Percentiles rank a stretch among this genome's conserved stretches.
These are phyloP conservation scores for Phengaris alcon DNA, from an alignment of 2,888 invertebrate species.

Conservation along the genomic window DNA sequence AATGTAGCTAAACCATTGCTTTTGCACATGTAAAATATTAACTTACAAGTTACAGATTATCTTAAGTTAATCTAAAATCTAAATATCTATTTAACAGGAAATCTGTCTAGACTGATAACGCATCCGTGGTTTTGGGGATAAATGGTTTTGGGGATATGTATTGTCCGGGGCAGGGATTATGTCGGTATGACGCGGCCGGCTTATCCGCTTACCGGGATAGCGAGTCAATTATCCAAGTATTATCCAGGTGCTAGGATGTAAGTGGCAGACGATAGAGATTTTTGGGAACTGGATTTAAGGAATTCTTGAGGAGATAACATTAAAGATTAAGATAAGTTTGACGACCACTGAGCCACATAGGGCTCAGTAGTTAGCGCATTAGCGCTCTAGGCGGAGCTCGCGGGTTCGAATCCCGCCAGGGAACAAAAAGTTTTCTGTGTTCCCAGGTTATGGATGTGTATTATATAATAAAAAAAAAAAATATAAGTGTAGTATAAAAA, in stretches of 20 bases:
- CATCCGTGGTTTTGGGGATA: not conserved
- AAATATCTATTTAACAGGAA: not conserved
- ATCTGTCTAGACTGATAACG: slow-evolving; percentile 14
- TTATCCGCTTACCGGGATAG: slow-evolving; percentile 19
- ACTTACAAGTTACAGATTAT: not conserved
- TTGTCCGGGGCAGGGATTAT: slow-evolving; percentile 9
- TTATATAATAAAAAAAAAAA: too few species aligned
- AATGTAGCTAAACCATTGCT: not conserved
- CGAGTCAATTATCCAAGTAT: slow-evolving; percentile 22
- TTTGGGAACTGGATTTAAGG: not conserved
- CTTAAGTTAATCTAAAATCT: not conserved
- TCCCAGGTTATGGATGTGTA: too few species aligned
- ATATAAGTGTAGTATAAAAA: too few species aligned
- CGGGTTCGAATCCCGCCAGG: too few species aligned
- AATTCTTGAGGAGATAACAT: not conserved
- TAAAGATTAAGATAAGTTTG: too few species aligned
- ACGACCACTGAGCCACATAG: too few species aligned
- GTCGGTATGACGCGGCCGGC: not conserved
- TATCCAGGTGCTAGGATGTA: not conserved
- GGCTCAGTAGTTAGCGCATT: too few species aligned
- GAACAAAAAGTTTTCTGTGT: too few species aligned
- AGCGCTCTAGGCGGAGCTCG: too few species aligned
- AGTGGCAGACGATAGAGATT: slow-evolving; percentile 5
- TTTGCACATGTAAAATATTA: slow-evolving; percentile 6
- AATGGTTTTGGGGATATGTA: not conserved